phyloP scores from a whole-genome alignment of 2,888 invertebrate genomes.

The Eretmocerus hayati region DNA sequence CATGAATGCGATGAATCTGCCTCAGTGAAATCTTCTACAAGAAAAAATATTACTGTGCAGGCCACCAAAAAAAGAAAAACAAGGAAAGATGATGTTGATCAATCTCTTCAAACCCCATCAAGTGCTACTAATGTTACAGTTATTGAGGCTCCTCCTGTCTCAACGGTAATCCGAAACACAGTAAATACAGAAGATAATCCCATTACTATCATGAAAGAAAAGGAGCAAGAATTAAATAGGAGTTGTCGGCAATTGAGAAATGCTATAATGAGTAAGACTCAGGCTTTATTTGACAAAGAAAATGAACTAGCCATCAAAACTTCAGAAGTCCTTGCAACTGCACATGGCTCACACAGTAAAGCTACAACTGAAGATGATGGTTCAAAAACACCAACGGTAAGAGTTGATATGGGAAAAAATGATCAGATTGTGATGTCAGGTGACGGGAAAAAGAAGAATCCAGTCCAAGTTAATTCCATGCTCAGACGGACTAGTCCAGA shows the following conservation, averaged over 20 bases:
- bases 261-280: slow-evolving; percentile 33
- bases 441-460: slow-evolving; percentile 16
- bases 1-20: slow-evolving; percentile 3
- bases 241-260: slow-evolving; percentile 29
- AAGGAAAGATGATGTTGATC: background rate
- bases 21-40: background rate
- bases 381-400: slow-evolving; percentile 16
- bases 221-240: slow-evolving; percentile 25
- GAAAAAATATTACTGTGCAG: background rate
- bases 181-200: background rate
- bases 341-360: background rate
- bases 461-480: slow-evolving; percentile 16
- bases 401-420: slow-evolving; percentile 18
- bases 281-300: slow-evolving; percentile 29
- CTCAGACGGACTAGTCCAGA: background rate
- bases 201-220: slow-evolving; percentile 12
- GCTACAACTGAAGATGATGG: slow-evolving; percentile 1
- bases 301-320: slow-evolving; percentile 29
- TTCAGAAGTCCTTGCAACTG: slow-evolving; percentile 19
- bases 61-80: slow-evolving; percentile 1
- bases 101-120: slow-evolving; percentile 1
- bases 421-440: slow-evolving; percentile 21
- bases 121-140: slow-evolving; percentile 1
- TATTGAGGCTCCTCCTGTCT: background rate
- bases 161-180: background rate